Evolutionary conservation across 1,140 invertebrate species (phyloP), one percentile per base, ranked within the genome.

Genomic region (Polypedilum pembai): DNA sequence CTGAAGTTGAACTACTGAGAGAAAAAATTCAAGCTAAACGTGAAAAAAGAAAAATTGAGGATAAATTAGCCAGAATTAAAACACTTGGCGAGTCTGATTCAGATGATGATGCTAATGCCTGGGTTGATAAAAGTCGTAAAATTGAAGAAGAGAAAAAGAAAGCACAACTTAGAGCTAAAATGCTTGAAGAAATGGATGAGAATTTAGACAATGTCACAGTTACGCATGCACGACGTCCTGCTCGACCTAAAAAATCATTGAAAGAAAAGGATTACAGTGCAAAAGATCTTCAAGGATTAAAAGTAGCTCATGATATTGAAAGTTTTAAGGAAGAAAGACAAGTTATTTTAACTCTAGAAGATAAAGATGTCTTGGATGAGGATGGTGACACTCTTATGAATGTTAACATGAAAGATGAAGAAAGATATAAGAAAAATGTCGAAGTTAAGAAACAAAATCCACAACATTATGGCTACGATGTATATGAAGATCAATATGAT

Each of bases 381-480:
- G 90, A 92, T 74, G 88, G 87, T 3, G 98, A 99, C 84, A 90
- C 94, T 15, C 85, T 99, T 21, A 89, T 98, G 21, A 99, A 99
- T 86, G 94, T 98, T 1, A 99, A 99, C 82, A 90, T 99, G 80
- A 80, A 95, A 0, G 97, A 99, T 80, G 89, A 96, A 79, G 97
- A 99, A 82, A 87, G 88, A 74, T 94, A 95, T 79, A 91, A 92
- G 78, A 93, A 91, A 85, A 98, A 96, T 86, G 84, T 94, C 69
- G 87, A 92, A 76, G 90, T 92, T 78, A 94, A 91, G 79, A 94
- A 93, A 79, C 91, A 92, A 77, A 94, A 92, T 82, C 88, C 86
- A 66, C 87, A 87, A 41, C 95, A 91, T 78, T 89, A 91, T 80
- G 92, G 93, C 2, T 97, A 94, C 80, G 94, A 96, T 81, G 91